phyloP scores from a whole-genome alignment of 2,888 invertebrate species.

The Nephrotoma guestfalica region DNA sequence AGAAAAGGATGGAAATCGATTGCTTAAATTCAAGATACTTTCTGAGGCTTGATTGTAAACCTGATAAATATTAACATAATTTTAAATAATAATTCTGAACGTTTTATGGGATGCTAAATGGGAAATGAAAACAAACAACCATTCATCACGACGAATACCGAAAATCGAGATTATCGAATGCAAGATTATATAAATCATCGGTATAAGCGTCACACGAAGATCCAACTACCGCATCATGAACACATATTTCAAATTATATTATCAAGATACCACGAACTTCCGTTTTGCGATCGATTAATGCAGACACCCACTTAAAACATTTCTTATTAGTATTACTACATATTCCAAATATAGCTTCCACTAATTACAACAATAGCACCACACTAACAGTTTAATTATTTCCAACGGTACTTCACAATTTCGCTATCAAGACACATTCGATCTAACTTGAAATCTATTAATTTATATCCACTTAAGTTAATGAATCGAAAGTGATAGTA shows the following conservation, averaged over 20 bases:
- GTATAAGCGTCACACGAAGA: not conserved
- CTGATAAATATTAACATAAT: no score
- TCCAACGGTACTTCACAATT: not conserved
- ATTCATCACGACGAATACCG: no score
- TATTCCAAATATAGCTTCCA: not conserved
- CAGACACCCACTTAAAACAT: not conserved
- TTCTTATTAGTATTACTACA: not conserved
- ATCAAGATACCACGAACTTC: not conserved
- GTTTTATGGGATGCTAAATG: no score
- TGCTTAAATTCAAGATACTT: no score
- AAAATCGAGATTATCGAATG: no score
- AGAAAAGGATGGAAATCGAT: no score
- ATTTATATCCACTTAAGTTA: conserved; percentile 4
- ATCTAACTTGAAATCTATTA: not conserved
- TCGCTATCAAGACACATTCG: not conserved
- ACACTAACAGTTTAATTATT: not conserved
- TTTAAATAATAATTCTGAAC: no score
- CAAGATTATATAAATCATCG: no score
- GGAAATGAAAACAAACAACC: no score
- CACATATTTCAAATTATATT: not conserved
- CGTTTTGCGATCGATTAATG: not conserved
- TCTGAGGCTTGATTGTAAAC: no score
- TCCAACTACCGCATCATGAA: not conserved
- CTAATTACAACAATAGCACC: not conserved
- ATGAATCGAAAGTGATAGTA: not conserved